Conservation (phyloP, 1,140 invertebrate species). For the Aphidius ervi region DNA sequence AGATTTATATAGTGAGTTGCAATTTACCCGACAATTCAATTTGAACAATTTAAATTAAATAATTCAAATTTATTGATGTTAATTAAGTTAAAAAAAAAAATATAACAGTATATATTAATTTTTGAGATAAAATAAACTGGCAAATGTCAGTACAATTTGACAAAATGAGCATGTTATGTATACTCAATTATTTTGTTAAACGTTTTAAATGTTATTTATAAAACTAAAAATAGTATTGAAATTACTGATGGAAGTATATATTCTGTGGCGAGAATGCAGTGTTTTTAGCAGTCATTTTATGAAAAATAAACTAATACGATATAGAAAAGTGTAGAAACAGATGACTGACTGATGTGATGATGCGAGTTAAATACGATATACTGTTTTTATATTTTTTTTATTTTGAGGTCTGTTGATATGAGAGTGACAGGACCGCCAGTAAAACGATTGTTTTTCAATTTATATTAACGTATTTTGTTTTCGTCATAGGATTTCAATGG, state of each 20-base stretch:
- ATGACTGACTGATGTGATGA: slow-evolving; percentile 40
- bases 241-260: slow-evolving; percentile 37
- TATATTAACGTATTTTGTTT: slow-evolving; percentile 34
- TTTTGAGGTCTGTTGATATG: slow-evolving; percentile 26
- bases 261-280: slow-evolving; percentile 33
- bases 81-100: no score
- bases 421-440: slow-evolving; percentile 26
- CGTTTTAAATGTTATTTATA: slow-evolving; percentile 18
- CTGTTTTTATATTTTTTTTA: slow-evolving; percentile 41
- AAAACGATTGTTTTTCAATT: slow-evolving; percentile 44
- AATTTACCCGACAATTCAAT: no score
- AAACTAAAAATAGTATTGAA: slow-evolving; percentile 46
- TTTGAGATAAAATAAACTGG: no score
- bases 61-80: no score
- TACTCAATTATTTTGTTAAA: slow-evolving; percentile 30
- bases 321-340: slow-evolving; percentile 39
- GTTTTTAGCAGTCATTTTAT: slow-evolving; percentile 48
- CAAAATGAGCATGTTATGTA: not conserved
- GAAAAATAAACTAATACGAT: slow-evolving; percentile 45
- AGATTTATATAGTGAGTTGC: no score
- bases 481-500: not conserved
- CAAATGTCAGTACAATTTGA: no score
- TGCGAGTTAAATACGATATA: slow-evolving; percentile 43
- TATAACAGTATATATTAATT: no score
- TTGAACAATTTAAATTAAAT: no score